Base-by-base conservation (phyloP, 2,888 invertebrate species). In the Steinernema scapterisci region DNA sequence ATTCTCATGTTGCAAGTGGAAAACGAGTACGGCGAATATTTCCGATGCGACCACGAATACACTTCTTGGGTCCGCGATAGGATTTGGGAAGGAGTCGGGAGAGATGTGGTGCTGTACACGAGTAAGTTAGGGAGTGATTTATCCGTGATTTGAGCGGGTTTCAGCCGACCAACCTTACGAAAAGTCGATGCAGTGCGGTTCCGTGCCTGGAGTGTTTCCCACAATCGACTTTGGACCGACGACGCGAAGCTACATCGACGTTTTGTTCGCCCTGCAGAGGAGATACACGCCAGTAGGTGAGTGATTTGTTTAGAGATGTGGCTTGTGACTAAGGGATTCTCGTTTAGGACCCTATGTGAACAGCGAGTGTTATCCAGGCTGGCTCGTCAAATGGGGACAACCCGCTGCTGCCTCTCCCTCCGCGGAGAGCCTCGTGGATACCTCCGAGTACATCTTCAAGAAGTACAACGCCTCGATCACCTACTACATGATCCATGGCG, bases 321-420 rank as follows among this genome's bases (percentile, higher is more conserved):
- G n/a, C n/a, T 38, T 38, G 9, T 6, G 38, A 38, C 38, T 3
- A 38, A 3, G 9, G 9, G 19, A 7, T 48, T 16, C n/a, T 19
- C 19, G 2, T 54, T 54, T 90, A 75, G 95, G 95, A 0, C 95
- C 95, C 0, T 87, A 94, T 71, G 93, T 95, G 76, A 95, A 95
- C 89, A 93, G 83, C 1, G 85, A 85, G 74, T 95, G 91, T 88
- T 95, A 95, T 89, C 92, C 94, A 0, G 95, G 95, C 1, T 95
- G 95, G 95, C 88, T 95, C 73, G 93, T 94, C 0, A 93, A 94
- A 87, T 95, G 95, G 95, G 92, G 92, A 23, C 80, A 80, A 38
- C 77, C 75, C 48, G 75, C 21, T 1, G 77, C 79, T 51, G 23
- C 54, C 0, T 38, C 80, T 2, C 82, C 81, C 0, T 76, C 70